A percentile compares a stretch with the other conserved stretches of the same genome.
phyloP scores from a whole-genome alignment of 1,140 invertebrate species.

The Aradophagus sp. region DNA sequence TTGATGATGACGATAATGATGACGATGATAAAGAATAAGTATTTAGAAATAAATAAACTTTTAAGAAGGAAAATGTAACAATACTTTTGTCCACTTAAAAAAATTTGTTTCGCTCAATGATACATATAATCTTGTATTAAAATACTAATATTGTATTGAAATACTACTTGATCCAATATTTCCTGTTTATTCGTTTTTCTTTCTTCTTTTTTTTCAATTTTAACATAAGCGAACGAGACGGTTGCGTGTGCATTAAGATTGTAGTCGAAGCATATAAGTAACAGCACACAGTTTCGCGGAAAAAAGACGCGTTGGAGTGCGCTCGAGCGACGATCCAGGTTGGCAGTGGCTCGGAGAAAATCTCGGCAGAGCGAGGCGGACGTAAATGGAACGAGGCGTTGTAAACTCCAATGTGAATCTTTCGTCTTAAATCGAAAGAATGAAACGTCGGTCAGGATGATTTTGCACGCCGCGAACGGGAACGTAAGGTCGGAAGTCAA shows the following conservation, averaged over 20 bases:
- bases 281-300: constrained; percentile 2
- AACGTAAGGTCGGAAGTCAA: constrained; percentile 13
- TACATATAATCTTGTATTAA: no score
- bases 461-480: constrained; percentile 1
- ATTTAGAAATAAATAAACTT: no score
- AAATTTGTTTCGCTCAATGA: no score
- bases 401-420: constrained; percentile 47
- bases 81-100: no score
- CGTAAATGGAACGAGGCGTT: constrained; percentile 38
- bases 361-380: constrained; percentile 24
- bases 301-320: constrained; percentile 29
- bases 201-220: no score
- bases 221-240: no score
- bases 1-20: no score
- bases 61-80: no score
- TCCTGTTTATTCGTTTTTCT: no score
- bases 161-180: no score
- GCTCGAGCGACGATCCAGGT: constrained; percentile 29
- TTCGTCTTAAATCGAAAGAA: constrained; percentile 33
- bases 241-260: constrained; percentile 8
- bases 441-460: constrained; percentile 21
- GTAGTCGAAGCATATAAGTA: constrained; percentile 3
- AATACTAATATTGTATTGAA: no score
- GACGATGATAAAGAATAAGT: no score
- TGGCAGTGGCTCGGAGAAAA: constrained; percentile 38